Evolutionary conservation across 2,113 vertebrate species (phyloP).

Genomic region (Phycodurus eques): DNA sequence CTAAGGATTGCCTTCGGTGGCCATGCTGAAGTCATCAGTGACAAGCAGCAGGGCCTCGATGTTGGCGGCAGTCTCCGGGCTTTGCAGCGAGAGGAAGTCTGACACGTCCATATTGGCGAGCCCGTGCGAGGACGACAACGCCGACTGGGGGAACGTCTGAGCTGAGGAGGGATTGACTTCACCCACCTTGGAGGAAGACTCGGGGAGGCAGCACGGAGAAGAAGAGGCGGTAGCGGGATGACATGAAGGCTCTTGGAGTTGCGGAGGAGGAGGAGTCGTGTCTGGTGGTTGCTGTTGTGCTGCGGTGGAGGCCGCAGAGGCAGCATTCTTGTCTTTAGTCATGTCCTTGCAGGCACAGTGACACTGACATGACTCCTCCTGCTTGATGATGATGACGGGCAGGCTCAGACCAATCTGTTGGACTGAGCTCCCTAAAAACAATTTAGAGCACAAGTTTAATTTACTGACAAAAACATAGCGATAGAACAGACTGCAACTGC

Average conservation of each 20-base stretch:
- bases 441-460: background rate
- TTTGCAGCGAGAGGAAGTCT: conserved; percentile 88
- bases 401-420: conserved; percentile 97
- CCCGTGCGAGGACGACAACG: conserved; percentile 68
- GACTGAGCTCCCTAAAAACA: conserved; percentile 82
- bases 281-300: conserved; percentile 56
- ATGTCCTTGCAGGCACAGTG: conserved; percentile 94
- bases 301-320: conserved; percentile 35
- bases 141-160: conserved; percentile 52
- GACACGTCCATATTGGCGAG: conserved; percentile 89
- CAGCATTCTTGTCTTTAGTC: conserved; percentile 79
- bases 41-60: conserved; percentile 89
- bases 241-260: conserved; percentile 36
- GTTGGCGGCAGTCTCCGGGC: conserved; percentile 78
- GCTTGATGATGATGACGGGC: conserved; percentile 98
- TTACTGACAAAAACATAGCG: background rate
- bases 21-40: conserved; percentile 82
- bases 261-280: conserved; percentile 47
- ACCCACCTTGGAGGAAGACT: conserved; percentile 62
- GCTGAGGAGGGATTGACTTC: conserved; percentile 38
- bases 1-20: conserved; percentile 64
- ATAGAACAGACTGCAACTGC: background rate
- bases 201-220: conserved; percentile 62
- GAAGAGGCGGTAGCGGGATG: conserved; percentile 48
- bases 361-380: conserved; percentile 98